Base-by-base conservation (phyloP, 2,113 vertebrate species). In the Catagonus wagneri region DNA sequence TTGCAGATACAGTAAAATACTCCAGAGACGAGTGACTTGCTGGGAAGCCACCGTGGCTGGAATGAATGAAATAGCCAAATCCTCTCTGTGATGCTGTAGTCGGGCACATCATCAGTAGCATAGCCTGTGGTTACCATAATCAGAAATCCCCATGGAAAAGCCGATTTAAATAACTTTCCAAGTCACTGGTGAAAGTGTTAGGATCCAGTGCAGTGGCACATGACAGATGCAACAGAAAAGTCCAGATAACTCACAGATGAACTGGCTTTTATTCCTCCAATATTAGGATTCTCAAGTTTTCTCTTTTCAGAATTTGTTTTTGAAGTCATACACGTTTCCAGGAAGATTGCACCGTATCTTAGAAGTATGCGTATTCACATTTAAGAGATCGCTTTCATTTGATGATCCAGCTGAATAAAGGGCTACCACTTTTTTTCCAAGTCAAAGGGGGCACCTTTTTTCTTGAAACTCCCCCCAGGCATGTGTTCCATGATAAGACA, bases 21-120 rank as follows among this genome's bases (percentile, higher is more conserved):
- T 76, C 94, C 69, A 94, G 97, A 95, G 94, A 95, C 74, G 54
- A 78, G 88, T 34, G 83, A 54, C 83, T 89, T 89, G 90, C 85
- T 95, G 89, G 86, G 89, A 95, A 89, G 83, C 78, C 72, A 75
- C 44, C 76, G 94, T 19, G 39, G 22, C 61, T 80, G 56, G 94
- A 94, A 90, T 84, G 93, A 97, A 93, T 80, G 96, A 96, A 97
- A 96, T 25, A 50, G 69, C 85, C 93, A 72, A 68, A 89, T 86
- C n/a, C 80, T 79, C 44, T 34, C 85, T 32, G 20, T 65, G 76
- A 96, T 91, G 68, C 76, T 66, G 14, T 23, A 71, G 69, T 39
- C 1, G 2, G 63, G 34, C 58, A 44, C 39, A 58, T 72, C 32
- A 22, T 66, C 32, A 27, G 50, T 3, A 50, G 22, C 68, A 65